Evolutionary conservation across 2,113 vertebrate species (phyloP).

Genomic region (Psittacara wagleri): DNA sequence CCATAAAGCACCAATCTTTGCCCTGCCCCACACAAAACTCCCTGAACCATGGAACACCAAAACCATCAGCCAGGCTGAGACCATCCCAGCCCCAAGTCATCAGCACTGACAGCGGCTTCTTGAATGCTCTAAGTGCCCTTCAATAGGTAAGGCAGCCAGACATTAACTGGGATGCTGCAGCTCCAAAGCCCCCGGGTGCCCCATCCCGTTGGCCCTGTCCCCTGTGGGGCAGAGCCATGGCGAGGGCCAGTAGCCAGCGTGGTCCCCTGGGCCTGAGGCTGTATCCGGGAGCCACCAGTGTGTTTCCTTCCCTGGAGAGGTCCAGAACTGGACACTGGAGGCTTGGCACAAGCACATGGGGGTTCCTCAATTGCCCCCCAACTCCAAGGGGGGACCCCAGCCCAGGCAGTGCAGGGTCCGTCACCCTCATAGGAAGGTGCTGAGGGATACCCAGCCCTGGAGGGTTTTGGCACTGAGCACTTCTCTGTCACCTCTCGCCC

Average conservation of each 20-base stretch:
- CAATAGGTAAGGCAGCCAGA: neutral
- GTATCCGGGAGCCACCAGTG: neutral
- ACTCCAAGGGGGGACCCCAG: rapidly evolving
- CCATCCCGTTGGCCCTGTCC: rapidly evolving
- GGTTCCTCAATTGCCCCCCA: neutral
- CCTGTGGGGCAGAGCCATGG: rapidly evolving
- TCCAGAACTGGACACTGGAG: rapidly evolving
- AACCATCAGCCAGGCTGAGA: neutral
- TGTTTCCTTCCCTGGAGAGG: rapidly evolving
- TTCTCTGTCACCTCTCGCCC: rapidly evolving
- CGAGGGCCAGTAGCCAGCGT: rapidly evolving
- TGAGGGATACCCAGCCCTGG: rapidly evolving
- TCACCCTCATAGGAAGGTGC: rapidly evolving
- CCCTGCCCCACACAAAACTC: rapidly evolving
- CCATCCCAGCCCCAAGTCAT: neutral
- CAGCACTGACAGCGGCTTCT: neutral
- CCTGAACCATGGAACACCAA: neutral
- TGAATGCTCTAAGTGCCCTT: neutral
- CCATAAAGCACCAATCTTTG: too few relatives aligned
- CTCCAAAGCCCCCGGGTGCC: rapidly evolving
- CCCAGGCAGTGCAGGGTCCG: rapidly evolving
- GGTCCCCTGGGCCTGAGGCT: rapidly evolving
- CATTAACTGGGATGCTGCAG: neutral
- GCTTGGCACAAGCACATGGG: rapidly evolving
- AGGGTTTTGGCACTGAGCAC: rapidly evolving